A percentile compares a stretch with the other conserved stretches of the same genome.
Conservation (phyloP, 2,113 vertebrate species). For the Brienomyrus brachyistius region DNA sequence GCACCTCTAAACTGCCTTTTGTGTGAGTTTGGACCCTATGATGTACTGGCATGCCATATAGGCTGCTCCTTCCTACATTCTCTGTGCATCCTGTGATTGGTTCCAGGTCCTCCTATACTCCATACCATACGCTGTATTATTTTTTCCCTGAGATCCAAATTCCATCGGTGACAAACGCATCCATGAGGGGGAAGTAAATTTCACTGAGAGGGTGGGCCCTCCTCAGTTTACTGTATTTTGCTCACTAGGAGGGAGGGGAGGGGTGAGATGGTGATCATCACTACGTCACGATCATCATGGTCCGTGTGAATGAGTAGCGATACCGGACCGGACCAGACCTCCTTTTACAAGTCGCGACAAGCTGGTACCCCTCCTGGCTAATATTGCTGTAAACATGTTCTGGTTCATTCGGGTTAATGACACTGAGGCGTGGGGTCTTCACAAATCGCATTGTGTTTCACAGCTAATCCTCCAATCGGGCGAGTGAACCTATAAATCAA, state of each 20-base stretch:
- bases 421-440: constrained; percentile 22
- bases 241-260: neutral
- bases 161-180: neutral
- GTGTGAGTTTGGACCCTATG: neutral
- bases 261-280: neutral
- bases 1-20: neutral
- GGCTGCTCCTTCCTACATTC: neutral
- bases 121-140: neutral
- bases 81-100: neutral
- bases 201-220: neutral
- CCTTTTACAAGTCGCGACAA: neutral
- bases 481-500: constrained; percentile 33
- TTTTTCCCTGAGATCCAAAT: neutral
- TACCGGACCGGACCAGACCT: neutral
- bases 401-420: constrained; percentile 11
- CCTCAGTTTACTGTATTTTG: no score
- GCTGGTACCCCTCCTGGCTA: constrained; percentile 10
- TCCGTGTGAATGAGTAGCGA: neutral
- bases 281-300: neutral
- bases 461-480: constrained; percentile 34
- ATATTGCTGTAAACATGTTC: constrained; percentile 14
- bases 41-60: neutral
- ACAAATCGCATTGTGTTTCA: constrained; percentile 31
- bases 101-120: neutral
- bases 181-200: neutral